Evolutionary conservation across 1,140 invertebrate species (phyloP), one percentile per base, ranked within the genome.

Genomic region (Calephelis nemesis): DNA sequence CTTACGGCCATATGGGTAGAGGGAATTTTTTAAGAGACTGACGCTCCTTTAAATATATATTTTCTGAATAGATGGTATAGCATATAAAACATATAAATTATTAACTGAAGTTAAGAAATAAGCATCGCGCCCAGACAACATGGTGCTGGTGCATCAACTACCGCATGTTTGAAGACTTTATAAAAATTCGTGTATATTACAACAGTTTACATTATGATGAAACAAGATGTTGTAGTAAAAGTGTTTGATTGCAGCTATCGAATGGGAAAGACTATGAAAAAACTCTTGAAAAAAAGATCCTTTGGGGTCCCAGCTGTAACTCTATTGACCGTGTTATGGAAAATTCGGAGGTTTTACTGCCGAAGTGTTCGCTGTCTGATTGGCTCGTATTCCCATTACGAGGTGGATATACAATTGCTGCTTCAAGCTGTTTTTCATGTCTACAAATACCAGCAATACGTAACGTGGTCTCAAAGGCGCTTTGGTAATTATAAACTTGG

Each of bases 251-350:
- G 5, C 30, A 73, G 70, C 39, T 49, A 12, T 11, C n/a, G 11
- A 49, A 62, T 60, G 47, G 62, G 15, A 67, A 63, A 68, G 63
- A 60, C 42, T 63, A 66, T 13, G 67, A 74, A 30, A 50, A 40
- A 30, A 12, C 30, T 60, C n/a, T 64, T 8, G 74, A 79, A 68
- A 75, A 74, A 45, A 63, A 71, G 0, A 84, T 84, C 4, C 72
- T 83, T 7, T 83, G 79, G 78, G 82, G 82, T 5, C 78, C 81
- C 8, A 83, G 74, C 48, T 76, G 74, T 9, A 79, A 83, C 40
- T 81, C 79, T 2, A 68, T 62, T 1, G 82, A 84, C 48, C 74
- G 73, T 4, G 69, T 82, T 9, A 77, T 82, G 73, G 1, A 68
- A 5, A 68, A 78, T 45, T 19, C 68, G 5, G 30, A 64, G 0